A percentile compares a stretch with the other conserved stretches of the same genome.
These are phyloP conservation scores for Pantherophis vulpinus DNA, from an alignment of 2,797 vertebrate genomes.

Conservation along the genomic window DNA sequence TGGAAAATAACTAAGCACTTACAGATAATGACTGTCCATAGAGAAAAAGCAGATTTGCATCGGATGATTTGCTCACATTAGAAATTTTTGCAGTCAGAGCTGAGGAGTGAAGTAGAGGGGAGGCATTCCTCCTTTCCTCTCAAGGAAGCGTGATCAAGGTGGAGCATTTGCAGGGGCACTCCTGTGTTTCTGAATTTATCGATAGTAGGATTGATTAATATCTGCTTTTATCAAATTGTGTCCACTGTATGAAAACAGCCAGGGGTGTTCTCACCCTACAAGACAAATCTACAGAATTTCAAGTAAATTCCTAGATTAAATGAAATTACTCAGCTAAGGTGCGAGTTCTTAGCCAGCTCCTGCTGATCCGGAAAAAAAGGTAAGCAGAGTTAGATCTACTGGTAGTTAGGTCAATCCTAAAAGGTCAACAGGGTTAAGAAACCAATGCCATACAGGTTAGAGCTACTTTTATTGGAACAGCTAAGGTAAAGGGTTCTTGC, in stretches of 20 bases:
- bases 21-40: not conserved
- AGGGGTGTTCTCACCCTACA: not conserved
- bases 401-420: not conserved
- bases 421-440: not conserved
- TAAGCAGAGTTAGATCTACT: not conserved
- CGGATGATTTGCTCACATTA: not conserved
- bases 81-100: not conserved
- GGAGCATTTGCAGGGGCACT: not conserved
- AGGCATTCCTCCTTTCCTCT: not conserved
- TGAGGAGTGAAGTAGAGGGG: not conserved
- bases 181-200: not conserved
- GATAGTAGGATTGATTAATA: not conserved
- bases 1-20: not conserved
- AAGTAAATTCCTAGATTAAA: not conserved
- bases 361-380: not conserved
- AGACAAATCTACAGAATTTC: not conserved
- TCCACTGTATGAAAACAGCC: not conserved
- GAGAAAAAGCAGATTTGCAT: not conserved
- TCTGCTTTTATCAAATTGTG: not conserved
- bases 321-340: not conserved
- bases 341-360: not conserved
- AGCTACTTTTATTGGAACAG: not conserved
- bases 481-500: not conserved
- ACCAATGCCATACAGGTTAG: not conserved
- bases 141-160: not conserved